phyloP scores from a whole-genome alignment of 2,888 invertebrate species.

The Hydraecia micacea region DNA sequence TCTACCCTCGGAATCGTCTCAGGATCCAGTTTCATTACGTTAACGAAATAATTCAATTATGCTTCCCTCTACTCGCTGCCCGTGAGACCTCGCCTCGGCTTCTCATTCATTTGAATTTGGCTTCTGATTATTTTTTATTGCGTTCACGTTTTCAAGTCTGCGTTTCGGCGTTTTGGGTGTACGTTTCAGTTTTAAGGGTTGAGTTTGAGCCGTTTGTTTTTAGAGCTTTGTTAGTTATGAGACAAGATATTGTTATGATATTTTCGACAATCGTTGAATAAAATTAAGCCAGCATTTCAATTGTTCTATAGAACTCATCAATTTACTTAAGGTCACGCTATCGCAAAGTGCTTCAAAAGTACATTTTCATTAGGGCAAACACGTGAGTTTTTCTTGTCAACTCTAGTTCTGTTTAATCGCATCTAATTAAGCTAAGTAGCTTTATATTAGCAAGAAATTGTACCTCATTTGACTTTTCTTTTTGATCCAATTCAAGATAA shows the following conservation, averaged over 20 bases:
- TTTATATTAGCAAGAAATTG: conserved; percentile 1
- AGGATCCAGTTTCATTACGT: conserved; percentile 86
- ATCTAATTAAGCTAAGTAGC: background rate
- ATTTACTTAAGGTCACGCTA: background rate
- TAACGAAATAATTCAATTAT: conserved; percentile 88
- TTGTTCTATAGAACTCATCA: background rate
- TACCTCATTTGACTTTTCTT: background rate
- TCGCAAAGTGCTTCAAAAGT: background rate
- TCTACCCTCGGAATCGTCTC: conserved; percentile 81
- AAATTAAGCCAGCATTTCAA: background rate
- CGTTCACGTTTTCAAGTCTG: conserved; percentile 49
- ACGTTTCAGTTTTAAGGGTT: conserved; percentile 39
- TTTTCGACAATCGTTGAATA: background rate
- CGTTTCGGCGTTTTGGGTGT: conserved; percentile 24
- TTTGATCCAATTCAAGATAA: conserved; percentile 40
- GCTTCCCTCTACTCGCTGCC: conserved; percentile 62
- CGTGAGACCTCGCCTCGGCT: conserved; percentile 47
- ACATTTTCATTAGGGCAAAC: background rate
- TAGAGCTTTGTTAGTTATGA: background rate
- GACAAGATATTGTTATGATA: background rate
- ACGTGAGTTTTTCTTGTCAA: too few species aligned
- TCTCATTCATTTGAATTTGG: conserved; percentile 64
- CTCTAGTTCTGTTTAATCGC: background rate
- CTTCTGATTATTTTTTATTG: conserved; percentile 66
- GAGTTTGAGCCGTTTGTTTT: background rate